Evolutionary conservation across 1,140 invertebrate species (phyloP).

Genomic region (Trichonephila clavipes): DNA sequence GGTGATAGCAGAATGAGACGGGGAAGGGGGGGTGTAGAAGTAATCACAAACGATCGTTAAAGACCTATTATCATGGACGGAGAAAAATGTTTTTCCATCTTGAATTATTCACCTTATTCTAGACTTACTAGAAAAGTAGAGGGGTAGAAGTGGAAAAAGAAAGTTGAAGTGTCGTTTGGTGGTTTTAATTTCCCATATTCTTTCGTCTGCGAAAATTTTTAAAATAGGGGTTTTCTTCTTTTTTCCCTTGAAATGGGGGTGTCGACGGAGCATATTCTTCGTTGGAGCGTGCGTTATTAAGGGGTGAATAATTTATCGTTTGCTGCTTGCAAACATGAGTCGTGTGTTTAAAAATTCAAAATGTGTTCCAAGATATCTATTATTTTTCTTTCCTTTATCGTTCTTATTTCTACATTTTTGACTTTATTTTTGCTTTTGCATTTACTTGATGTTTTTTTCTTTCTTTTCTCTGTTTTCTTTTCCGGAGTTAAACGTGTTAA

Average conservation of each 20-base stretch:
- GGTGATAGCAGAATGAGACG: background rate
- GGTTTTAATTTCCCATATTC: slow-evolving; percentile 16
- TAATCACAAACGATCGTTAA: slow-evolving; percentile 13
- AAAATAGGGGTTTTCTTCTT: background rate
- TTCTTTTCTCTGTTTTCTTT: background rate
- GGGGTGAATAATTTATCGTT: slow-evolving; percentile 1
- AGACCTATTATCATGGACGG: background rate
- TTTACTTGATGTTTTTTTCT: background rate
- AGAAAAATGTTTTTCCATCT: slow-evolving; percentile 23
- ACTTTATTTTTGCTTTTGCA: background rate
- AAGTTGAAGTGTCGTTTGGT: slow-evolving; percentile 3
- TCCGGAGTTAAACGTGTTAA: too few species aligned
- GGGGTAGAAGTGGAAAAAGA: background rate
- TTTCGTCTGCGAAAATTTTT: slow-evolving; percentile 4
- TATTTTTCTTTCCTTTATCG: background rate
- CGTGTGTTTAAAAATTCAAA: background rate
- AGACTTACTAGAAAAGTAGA: background rate
- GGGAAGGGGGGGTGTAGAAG: background rate
- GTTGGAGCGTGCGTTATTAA: background rate
- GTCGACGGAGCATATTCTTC: background rate
- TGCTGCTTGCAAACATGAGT: background rate
- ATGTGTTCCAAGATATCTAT: background rate
- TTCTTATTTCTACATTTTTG: background rate
- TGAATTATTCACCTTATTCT: slow-evolving; percentile 12
- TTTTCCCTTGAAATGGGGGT: background rate